Conservation (phyloP, 1,140 invertebrate species). For the Eubasilissa regina region DNA sequence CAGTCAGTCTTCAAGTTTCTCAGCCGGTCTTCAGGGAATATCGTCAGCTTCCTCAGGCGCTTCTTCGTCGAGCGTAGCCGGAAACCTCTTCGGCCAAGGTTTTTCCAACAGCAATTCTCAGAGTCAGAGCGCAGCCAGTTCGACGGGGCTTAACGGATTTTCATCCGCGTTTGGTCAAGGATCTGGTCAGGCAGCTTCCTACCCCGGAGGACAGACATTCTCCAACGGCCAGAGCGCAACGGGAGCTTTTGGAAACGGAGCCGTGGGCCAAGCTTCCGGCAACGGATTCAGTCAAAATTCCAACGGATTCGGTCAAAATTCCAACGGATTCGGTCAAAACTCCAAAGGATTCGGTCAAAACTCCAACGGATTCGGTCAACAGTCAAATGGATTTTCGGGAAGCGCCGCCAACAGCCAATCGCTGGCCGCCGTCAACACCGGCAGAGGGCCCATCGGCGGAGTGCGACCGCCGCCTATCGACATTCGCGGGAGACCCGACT, state of each 20-base stretch:
- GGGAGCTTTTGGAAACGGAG: conserved; percentile 54
- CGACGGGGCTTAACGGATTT: conserved; percentile 35
- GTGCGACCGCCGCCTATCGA: not conserved
- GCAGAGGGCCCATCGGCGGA: conserved; percentile 20
- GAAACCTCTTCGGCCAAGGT: conserved; percentile 50
- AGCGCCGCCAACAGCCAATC: conserved; percentile 51
- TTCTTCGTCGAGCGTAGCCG: conserved; percentile 33
- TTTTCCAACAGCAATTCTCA: conserved; percentile 51
- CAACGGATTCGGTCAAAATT: conserved; percentile 42
- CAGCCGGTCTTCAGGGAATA: conserved; percentile 43
- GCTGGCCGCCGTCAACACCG: conserved; percentile 30
- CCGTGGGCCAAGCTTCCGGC: conserved; percentile 42
- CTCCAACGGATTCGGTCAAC: conserved; percentile 16
- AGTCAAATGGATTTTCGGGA: conserved; percentile 42
- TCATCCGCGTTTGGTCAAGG: conserved; percentile 52
- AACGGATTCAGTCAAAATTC: conserved; percentile 36
- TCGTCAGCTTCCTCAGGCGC: conserved; percentile 43
- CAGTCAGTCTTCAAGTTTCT: conserved; percentile 51
- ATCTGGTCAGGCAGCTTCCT: conserved; percentile 37
- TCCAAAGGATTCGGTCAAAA: conserved; percentile 28
- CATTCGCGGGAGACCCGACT: conserved; percentile 10
- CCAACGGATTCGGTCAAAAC: conserved; percentile 41
- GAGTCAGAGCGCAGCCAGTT: conserved; percentile 49
- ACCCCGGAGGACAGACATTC: conserved; percentile 48
- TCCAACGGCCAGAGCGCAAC: conserved; percentile 50